Evolutionary conservation across 2,888 invertebrate species (phyloP), one percentile per base, ranked within the genome.

Genomic region (Lydus trimaculatus): DNA sequence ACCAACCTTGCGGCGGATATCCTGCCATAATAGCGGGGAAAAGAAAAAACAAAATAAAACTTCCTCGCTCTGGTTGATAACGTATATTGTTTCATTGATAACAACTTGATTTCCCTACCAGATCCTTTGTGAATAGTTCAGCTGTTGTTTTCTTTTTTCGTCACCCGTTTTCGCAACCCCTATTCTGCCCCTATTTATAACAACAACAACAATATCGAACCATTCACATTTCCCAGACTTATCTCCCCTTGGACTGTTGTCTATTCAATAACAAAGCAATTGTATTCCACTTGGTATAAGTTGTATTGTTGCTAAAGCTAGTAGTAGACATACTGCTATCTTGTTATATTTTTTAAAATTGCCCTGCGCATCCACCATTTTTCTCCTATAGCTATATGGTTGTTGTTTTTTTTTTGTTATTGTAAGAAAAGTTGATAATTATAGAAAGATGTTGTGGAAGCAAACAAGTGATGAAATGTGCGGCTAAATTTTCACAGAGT

Each of bases 401-500:
- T 13, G 43, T 28, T 62, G 23, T 43, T 23, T 62, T 36, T 4
- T 36, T 36, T 36, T 2, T 36, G n/a, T 3, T 15, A 36, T 13
- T 36, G 15, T 36, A 36, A 15, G 2, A 2, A 15, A 15, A 36
- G 1, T 15, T 36, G 15, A 33, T 33, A 28, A 28, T 28, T 3
- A 28, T 28, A 28, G 28, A 33, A 7, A 11, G 2, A 20, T 48
- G 48, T 20, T 3, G 4, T 48, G 31, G 58, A 63, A 33, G 67
- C 66, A 67, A 71, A 66, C 64, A 69, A 71, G 63, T 56, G 63
- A 61, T 69, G 66, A 70, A 63, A 52, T 69, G 71, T 68, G 63
- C 70, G 65, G 65, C 68, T 61, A 64, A 71, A 76, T 68, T 73
- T 73, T 70, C 71, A 70, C 72, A 67, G 74, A 75, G 68, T 75